Evolutionary conservation across 2,888 invertebrate genomes (phyloP).

Genomic region (Torymus tubicola): DNA sequence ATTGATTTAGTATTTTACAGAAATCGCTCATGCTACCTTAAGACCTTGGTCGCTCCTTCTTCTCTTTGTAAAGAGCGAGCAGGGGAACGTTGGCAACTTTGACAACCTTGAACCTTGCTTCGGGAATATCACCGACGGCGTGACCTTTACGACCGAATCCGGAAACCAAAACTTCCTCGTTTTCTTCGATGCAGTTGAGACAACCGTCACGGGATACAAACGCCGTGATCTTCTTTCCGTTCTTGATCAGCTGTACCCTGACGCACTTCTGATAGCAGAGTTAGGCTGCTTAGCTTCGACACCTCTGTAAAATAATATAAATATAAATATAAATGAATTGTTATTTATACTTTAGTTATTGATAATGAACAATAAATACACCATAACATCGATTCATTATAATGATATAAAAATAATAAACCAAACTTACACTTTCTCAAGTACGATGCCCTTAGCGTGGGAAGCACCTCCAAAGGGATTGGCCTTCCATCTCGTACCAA

Average conservation of each 20-base stretch:
- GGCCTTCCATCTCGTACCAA: conserved; percentile 99
- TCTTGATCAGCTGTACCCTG: conserved; percentile 98
- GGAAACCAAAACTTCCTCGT: conserved; percentile 99
- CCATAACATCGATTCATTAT: too few relatives aligned
- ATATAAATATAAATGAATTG: not conserved
- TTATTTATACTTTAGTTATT: too few relatives aligned
- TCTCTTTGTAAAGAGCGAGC: conserved; percentile 98
- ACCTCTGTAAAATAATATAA: conserved; percentile 85
- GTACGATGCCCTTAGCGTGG: conserved; percentile 99
- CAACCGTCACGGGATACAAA: conserved; percentile 99
- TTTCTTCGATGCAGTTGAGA: conserved; percentile 99
- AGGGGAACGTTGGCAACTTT: conserved; percentile 99
- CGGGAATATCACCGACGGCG: conserved; percentile 99
- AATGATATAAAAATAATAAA: not conserved
- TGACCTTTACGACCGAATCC: conserved; percentile 99
- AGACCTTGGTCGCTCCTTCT: conserved; percentile 99
- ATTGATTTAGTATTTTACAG: too few relatives aligned
- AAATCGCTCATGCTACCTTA: too few relatives aligned
- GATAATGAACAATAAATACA: too few relatives aligned
- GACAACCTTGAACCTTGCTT: conserved; percentile 95
- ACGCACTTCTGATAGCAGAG: conserved; percentile 99
- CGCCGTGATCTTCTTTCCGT: conserved; percentile 99
- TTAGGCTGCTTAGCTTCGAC: conserved; percentile 99
- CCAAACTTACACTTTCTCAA: conserved; percentile 97
- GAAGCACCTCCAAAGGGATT: conserved; percentile 99